Percentiles rank a stretch among this genome's conserved stretches.
These are phyloP conservation scores for Sciaenops ocellatus DNA, from an alignment of 2,797 vertebrate genomes.

Conservation along the genomic window DNA sequence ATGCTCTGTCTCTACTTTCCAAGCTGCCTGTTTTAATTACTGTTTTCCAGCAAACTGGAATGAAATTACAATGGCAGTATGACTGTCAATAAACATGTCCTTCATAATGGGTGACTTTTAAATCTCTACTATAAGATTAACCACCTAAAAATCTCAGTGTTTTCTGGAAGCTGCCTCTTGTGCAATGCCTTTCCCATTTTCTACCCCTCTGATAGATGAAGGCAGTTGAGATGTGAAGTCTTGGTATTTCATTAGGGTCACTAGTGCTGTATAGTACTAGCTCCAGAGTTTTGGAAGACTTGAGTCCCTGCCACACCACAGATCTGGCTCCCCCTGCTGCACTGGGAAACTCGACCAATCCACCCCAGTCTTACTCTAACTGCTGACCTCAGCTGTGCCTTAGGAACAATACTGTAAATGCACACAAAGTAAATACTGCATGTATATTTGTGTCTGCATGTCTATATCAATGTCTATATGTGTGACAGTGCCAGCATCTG, in stretches of 20 bases:
- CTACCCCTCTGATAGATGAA: conserved; percentile 38
- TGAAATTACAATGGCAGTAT: conserved; percentile 64
- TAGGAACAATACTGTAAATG: conserved; percentile 17
- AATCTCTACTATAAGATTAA: conserved; percentile 50
- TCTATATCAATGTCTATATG: conserved; percentile 36
- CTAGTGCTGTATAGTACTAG: conserved; percentile 16
- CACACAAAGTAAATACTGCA: conserved; percentile 26
- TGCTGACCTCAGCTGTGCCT: conserved; percentile 56
- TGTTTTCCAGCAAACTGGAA: conserved; percentile 65
- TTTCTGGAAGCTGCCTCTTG: conserved; percentile 32
- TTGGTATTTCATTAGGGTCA: conserved; percentile 47
- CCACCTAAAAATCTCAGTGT: conserved; percentile 38
- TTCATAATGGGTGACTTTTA: conserved; percentile 39
- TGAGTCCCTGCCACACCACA: conserved; percentile 49
- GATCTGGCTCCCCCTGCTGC: conserved; percentile 72
- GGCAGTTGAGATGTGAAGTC: conserved; percentile 41
- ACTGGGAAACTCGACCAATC: conserved; percentile 34
- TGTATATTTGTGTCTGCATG: conserved; percentile 30
- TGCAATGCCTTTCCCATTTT: conserved; percentile 32
- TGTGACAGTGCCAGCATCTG: conserved; percentile 37
- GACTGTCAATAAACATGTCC: conserved; percentile 71
- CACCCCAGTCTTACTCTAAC: conserved; percentile 28
- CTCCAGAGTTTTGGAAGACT: conserved; percentile 36
- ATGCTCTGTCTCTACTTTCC: conserved; percentile 43
- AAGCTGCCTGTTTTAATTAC: conserved; percentile 70